A percentile compares a stretch with the other conserved stretches of the same genome.
These are phyloP conservation scores for Eutolmus rufibarbis DNA, from an alignment of 2,888 invertebrate species.

Conservation along the genomic window DNA sequence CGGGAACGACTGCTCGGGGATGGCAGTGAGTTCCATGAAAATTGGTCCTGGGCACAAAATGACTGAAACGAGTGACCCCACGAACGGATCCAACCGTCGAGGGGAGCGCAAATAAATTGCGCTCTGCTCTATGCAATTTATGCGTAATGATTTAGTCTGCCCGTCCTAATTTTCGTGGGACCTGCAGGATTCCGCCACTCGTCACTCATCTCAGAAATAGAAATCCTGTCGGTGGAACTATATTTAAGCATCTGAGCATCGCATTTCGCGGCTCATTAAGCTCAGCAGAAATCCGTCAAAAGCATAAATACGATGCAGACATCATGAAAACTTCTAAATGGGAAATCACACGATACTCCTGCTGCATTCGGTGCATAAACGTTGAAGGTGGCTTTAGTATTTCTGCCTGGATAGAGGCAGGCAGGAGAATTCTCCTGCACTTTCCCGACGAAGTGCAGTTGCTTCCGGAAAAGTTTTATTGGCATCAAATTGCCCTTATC, in stretches of 20 bases:
- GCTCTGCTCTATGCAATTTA: background rate
- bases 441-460: background rate
- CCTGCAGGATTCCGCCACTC: background rate
- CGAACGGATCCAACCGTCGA: background rate
- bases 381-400: background rate
- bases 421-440: background rate
- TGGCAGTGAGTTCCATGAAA: background rate
- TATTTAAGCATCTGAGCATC: background rate
- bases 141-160: background rate
- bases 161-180: background rate
- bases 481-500: background rate
- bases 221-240: background rate
- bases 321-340: background rate
- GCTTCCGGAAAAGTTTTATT: background rate
- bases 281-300: background rate
- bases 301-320: background rate
- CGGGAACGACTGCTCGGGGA: slow-evolving; percentile 9
- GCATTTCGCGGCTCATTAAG: background rate
- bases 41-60: background rate
- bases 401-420: background rate
- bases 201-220: background rate
- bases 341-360: background rate
- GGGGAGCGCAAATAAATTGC: background rate
- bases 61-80: background rate
- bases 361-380: background rate